Percentiles rank a stretch among this genome's conserved stretches.
Evolutionary conservation across 92 coral and sea anemone genomes (phyloP).

Genomic region (Virgularia gustaviana): DNA sequence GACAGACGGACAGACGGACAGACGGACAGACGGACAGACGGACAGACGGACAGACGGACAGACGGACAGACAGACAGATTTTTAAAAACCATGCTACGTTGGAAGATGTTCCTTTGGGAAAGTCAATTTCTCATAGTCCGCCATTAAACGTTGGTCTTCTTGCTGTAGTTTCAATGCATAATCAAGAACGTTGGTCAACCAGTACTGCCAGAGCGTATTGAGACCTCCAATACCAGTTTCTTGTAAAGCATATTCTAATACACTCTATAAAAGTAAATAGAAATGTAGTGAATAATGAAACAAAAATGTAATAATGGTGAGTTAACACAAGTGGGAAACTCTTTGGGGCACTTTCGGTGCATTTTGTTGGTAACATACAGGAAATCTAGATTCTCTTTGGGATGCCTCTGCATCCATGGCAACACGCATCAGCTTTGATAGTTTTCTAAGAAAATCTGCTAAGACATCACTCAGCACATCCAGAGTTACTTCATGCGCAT

Average conservation of each 20-base stretch:
- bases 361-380: conserved; percentile 66
- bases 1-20: background rate
- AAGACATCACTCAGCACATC: conserved; percentile 81
- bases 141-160: conserved; percentile 75
- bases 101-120: too few species aligned
- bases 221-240: conserved; percentile 89
- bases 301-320: background rate
- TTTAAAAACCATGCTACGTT: too few species aligned
- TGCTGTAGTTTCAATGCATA: conserved; percentile 77
- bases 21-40: too few species aligned
- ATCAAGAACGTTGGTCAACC: conserved; percentile 74
- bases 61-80: too few species aligned
- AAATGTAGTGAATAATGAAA: background rate
- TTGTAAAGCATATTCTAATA: conserved; percentile 79
- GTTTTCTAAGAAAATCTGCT: conserved; percentile 70
- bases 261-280: conserved; percentile 59
- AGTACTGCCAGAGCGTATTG: conserved; percentile 76
- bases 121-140: conserved; percentile 69
- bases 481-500: conserved; percentile 80
- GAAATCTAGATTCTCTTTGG: conserved; percentile 77
- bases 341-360: too few species aligned
- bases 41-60: too few species aligned
- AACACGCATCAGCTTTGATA: conserved; percentile 70
- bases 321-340: too few species aligned
- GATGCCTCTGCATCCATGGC: conserved; percentile 77